These are phyloP conservation scores for Drosophila littoralis DNA, from an alignment of 1,140 invertebrate species.

Conservation along the genomic window DNA sequence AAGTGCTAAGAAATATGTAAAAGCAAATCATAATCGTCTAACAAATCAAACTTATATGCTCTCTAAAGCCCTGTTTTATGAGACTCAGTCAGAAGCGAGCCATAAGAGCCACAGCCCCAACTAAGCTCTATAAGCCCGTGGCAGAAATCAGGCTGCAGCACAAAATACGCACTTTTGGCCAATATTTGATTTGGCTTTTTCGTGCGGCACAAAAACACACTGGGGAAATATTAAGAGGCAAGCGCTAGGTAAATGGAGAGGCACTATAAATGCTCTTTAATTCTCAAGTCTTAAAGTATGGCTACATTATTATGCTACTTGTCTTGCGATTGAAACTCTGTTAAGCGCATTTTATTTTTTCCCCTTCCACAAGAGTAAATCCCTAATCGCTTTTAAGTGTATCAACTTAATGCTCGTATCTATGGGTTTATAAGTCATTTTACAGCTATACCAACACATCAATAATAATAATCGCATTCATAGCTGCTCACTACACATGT, in stretches of 20 bases:
- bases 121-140: constrained; percentile 28
- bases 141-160: constrained; percentile 33
- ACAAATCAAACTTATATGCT: constrained; percentile 68
- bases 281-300: background rate
- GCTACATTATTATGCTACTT: background rate
- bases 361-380: background rate
- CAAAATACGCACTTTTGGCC: constrained; percentile 50
- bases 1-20: constrained; percentile 35
- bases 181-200: constrained; percentile 67
- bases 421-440: constrained; percentile 8
- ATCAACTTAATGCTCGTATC: background rate
- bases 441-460: constrained; percentile 16
- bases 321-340: too few relatives aligned
- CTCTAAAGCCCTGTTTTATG: constrained; percentile 56
- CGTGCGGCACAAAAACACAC: constrained; percentile 50
- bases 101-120: constrained; percentile 1
- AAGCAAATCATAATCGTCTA: constrained; percentile 76
- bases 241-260: background rate
- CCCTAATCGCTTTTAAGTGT: constrained; percentile 1
- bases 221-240: constrained; percentile 48
- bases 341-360: background rate
- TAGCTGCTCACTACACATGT: constrained; percentile 39
- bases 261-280: background rate
- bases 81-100: constrained; percentile 20
- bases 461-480: constrained; percentile 50